A percentile compares a stretch with the other conserved stretches of the same genome.
Conservation (phyloP, 1,140 invertebrate species). For the Hesperophylax magnus region DNA sequence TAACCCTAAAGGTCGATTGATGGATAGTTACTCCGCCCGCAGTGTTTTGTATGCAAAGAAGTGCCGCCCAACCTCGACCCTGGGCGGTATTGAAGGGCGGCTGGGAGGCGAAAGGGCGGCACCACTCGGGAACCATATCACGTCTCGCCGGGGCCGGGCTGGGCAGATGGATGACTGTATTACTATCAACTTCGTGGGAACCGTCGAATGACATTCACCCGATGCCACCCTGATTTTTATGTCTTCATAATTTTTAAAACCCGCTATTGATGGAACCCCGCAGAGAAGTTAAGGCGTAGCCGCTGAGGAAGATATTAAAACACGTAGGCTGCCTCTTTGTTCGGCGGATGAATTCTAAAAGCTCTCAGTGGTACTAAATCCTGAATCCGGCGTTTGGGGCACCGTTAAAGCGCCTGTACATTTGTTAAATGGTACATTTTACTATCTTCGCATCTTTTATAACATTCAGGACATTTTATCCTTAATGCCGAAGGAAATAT, state of each 20-base stretch:
- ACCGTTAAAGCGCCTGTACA: constrained; percentile 19
- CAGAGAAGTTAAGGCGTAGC: neutral
- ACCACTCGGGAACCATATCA: constrained; percentile 36
- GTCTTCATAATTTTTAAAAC: constrained; percentile 54
- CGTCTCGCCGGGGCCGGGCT: constrained; percentile 30
- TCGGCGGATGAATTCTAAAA: constrained; percentile 31
- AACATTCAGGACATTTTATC: neutral
- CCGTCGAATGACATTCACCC: constrained; percentile 49
- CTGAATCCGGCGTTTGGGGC: constrained; percentile 1
- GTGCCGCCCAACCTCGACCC: neutral
- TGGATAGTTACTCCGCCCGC: constrained; percentile 34
- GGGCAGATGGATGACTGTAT: constrained; percentile 48
- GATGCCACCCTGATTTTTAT: constrained; percentile 51
- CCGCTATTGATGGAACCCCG: constrained; percentile 28
- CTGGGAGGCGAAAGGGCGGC: too few species aligned
- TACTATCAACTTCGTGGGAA: neutral
- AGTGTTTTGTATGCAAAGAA: constrained; percentile 50
- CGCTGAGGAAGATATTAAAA: constrained; percentile 43
- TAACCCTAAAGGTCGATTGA: constrained; percentile 25
- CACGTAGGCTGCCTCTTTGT: constrained; percentile 46
- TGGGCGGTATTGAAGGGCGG: neutral
- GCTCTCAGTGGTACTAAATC: constrained; percentile 27
- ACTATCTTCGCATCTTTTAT: neutral
- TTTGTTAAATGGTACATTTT: constrained; percentile 31
- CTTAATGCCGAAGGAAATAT: too few species aligned